Base-by-base conservation (phyloP, 2,113 vertebrate genomes). In the Hippolais icterina region DNA sequence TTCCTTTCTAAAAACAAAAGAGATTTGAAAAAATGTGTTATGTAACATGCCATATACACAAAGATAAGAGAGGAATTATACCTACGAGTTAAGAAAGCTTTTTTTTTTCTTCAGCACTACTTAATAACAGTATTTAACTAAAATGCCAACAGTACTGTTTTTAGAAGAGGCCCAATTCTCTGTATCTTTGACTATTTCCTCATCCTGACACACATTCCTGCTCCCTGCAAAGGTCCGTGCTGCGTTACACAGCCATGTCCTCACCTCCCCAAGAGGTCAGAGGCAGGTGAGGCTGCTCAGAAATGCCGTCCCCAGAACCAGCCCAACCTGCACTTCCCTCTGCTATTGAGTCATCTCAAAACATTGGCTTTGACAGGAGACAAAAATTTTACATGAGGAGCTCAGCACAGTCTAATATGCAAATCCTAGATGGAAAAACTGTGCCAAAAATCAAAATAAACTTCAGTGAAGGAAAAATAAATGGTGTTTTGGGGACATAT, bases 181-280 rank as follows among this genome's bases (percentile, higher is more conserved):
- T 44, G 14, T 44, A 59, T 5, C 7, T 64, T 41, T 28, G 23
- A 35, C 24, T 37, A 15, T 21, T 68, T 4, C 7, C 15, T 11
- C 22, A 47, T 18, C 8, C 21, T 1, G 2, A 33, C 16, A 23
- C 1, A 3, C 6, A 54, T 22, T 74, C 42, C 12, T 74, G 7
- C 17, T 46, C 11, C 56, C 17, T 78, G 19, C 0, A 2, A 42
- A 71, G 9, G 10, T 49, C 41, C 8, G 0, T 28, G 18, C 20
- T 66, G 9, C 35, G 12, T 52, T 49, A 22, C 4, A 29, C 9
- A 47, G 13, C 1, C 6, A 0, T 15, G 25, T 46, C 9, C 29
- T 53, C 42, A 47, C 9, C 13, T 89, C 15, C 11, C 25, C n/a
- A 41, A 4, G 22, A 50, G 29, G 5, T 39, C 31, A 53, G 42